Base-by-base conservation (phyloP, 2,113 vertebrate genomes). In the Acinonyx jubatus region DNA sequence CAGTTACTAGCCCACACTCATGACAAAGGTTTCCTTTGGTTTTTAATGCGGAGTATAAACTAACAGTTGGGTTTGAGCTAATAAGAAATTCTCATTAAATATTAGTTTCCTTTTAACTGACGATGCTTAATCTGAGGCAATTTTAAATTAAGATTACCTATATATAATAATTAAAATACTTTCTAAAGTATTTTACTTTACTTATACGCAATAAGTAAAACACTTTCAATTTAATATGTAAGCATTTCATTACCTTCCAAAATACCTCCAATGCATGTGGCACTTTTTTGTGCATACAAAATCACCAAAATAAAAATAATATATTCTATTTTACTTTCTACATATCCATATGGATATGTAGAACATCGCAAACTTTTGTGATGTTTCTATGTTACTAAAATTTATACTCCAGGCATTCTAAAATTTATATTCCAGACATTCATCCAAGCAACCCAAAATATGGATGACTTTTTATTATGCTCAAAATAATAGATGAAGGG, bases 361-460 rank as follows among this genome's bases (percentile, higher is more conserved):
- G 36, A 38, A 38, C 36, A 38, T 38, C 36, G 2, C 36, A 38
- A 93, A 52, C 1, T 31, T 78, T 31, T 25, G 8, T 89, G n/a
- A 83, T 83, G 45, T 78, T 94, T 80, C 52, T 84, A 29, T 45
- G 8, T 74, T 80, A 63, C 91, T 95, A 92, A 94, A 87, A 73
- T 73, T 71, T 89, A 73, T 73, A 38, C 8, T n/a, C 3, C 36
- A 89, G 33, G n/a, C 27, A 27, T 81, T 91, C 90, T 96, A 89
- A 93, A 86, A 71, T 71, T 69, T 85, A 71, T 71, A 36, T 5
- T 36, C 3, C 38, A 90, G n/a, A 48, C 29, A 29, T 78, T 92
- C 74, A 93, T 81, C 15, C 66, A 83, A 94, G 78, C 76, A 88
- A 93, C 36, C 27, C 93, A 90, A 78, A 94, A 55, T 57, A n/a